A percentile compares a stretch with the other conserved stretches of the same genome.
phyloP scores from a whole-genome alignment of 2,888 invertebrate species.

The Dicyrtomina minuta region DNA sequence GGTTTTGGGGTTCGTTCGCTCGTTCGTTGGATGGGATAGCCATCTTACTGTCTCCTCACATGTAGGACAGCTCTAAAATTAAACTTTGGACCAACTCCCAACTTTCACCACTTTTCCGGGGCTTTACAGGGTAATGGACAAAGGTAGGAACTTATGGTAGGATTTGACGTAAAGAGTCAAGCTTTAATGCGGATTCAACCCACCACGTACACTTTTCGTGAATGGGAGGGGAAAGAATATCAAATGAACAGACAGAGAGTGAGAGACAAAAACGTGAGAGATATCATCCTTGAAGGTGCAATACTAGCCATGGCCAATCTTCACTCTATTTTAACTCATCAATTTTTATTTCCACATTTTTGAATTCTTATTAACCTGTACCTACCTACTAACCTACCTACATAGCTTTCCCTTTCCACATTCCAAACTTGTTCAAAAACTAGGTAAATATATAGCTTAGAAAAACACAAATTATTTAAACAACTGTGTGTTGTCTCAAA shows the following conservation, averaged over 20 bases:
- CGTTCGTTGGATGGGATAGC: neutral
- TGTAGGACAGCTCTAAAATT: neutral
- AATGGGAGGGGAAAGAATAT: neutral
- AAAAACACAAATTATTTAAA: no score
- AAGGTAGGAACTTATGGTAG: neutral
- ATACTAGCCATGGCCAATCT: neutral
- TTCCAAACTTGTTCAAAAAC: no score
- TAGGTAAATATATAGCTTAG: no score
- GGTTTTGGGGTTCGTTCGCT: neutral
- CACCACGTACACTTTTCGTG: neutral
- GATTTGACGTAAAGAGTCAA: neutral
- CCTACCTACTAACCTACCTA: no score
- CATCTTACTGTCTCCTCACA: constrained; percentile 3
- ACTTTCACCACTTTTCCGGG: neutral
- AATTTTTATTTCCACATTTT: no score
- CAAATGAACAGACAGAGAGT: no score
- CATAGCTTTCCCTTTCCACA: no score
- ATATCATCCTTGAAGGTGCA: no score
- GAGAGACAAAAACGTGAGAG: no score
- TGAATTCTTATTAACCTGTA: no score
- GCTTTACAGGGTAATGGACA: neutral
- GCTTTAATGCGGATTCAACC: neutral
- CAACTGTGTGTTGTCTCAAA: no score
- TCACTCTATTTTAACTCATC: no score
- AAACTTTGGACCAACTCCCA: neutral